These are phyloP conservation scores for Apostichopus parvimensis DNA, from an alignment of 35 echinoderm and acorn worm species.

Conservation along the genomic window DNA sequence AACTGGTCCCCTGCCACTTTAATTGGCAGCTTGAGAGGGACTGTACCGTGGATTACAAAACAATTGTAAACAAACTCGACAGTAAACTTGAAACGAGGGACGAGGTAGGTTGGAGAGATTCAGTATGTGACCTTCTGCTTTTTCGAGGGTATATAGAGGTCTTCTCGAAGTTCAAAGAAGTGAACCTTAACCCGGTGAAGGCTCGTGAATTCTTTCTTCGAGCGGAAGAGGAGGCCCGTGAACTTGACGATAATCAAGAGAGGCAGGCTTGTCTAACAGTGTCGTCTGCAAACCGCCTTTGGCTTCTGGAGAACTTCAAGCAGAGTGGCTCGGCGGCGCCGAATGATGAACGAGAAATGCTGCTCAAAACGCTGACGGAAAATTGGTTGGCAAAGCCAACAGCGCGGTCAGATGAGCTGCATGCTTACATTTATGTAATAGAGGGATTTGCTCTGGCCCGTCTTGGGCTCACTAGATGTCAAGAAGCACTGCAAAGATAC, in stretches of 20 bases:
- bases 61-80: not conserved
- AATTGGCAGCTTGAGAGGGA: slow-evolving; percentile 27
- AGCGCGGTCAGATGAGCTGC: not conserved
- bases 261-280: not conserved
- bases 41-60: not conserved
- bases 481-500: slow-evolving; percentile 7
- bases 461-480: slow-evolving; percentile 8
- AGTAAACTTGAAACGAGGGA: slow-evolving; percentile 34
- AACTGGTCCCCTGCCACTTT: slow-evolving; percentile 29
- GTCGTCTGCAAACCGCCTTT: slow-evolving; percentile 15
- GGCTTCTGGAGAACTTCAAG: slow-evolving; percentile 8
- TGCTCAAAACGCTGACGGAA: not conserved
- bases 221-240: not conserved
- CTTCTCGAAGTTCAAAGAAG: not conserved
- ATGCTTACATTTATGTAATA: not conserved
- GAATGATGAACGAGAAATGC: not conserved
- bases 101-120: not conserved
- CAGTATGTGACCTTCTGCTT: slow-evolving; percentile 16
- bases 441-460: slow-evolving; percentile 22
- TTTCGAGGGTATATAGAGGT: slow-evolving; percentile 38
- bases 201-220: not conserved
- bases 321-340: not conserved
- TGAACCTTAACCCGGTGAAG: slow-evolving; percentile 13
- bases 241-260: not conserved
- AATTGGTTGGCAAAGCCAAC: not conserved